Conservation (phyloP, 2,888 invertebrate species). For the Cristatella mucedo region DNA sequence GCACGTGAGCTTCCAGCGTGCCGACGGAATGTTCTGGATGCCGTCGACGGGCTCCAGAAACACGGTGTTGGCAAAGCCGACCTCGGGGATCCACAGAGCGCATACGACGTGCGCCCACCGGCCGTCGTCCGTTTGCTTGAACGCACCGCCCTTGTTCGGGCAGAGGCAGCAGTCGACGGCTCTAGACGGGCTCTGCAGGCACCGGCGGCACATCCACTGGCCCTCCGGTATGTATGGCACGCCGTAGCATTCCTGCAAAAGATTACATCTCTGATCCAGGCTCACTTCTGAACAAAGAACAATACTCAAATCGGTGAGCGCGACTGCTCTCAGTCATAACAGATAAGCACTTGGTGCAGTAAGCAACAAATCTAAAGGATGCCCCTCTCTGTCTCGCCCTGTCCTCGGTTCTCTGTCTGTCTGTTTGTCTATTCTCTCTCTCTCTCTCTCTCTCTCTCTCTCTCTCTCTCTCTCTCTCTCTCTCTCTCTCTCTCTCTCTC, state of each 20-base stretch:
- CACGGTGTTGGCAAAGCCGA: slow-evolving; percentile 77
- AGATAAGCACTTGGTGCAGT: too few relatives aligned
- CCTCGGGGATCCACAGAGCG: slow-evolving; percentile 97
- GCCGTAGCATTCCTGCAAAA: slow-evolving; percentile 69
- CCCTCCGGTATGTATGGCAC: slow-evolving; percentile 93
- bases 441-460: too few relatives aligned
- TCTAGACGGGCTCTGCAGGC: slow-evolving; percentile 83
- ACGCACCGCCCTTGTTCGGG: slow-evolving; percentile 92
- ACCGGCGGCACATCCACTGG: slow-evolving; percentile 89
- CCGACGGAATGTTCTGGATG: slow-evolving; percentile 82
- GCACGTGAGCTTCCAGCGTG: slow-evolving; percentile 87
- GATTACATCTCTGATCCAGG: neutral
- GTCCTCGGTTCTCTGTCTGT: too few relatives aligned
- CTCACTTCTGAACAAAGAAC: too few relatives aligned
- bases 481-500: too few relatives aligned
- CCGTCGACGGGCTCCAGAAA: slow-evolving; percentile 96
- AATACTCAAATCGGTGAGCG: too few relatives aligned
- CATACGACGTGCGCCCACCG: slow-evolving; percentile 98
- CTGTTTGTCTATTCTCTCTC: too few relatives aligned
- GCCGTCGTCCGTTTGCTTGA: slow-evolving; percentile 87
- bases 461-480: too few relatives aligned
- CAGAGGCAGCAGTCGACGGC: slow-evolving; percentile 94
- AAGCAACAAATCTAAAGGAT: too few relatives aligned
- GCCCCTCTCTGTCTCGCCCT: too few relatives aligned
- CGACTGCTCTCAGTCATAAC: too few relatives aligned